These are phyloP conservation scores for Unio delphinus DNA, from an alignment of 2,888 invertebrate species.

Conservation along the genomic window DNA sequence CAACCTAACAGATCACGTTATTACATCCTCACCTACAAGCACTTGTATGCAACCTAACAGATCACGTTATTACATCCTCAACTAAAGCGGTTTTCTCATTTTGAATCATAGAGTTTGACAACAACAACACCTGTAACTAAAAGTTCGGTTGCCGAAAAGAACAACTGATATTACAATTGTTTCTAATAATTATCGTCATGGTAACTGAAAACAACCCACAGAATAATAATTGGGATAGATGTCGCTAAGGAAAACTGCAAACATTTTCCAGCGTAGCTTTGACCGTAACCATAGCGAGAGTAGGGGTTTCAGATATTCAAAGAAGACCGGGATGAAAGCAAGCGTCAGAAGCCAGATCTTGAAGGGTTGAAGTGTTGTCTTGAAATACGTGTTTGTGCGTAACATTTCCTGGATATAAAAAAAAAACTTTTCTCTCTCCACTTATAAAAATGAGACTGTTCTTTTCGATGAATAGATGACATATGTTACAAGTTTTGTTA, in stretches of 20 bases:
- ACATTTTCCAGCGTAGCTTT: constrained; percentile 33
- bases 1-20: constrained; percentile 36
- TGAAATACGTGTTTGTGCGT: constrained; percentile 59
- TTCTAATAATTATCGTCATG: constrained; percentile 53
- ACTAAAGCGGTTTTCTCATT: constrained; percentile 25
- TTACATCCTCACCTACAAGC: constrained; percentile 45
- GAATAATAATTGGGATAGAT: constrained; percentile 61
- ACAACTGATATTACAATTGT: constrained; percentile 47
- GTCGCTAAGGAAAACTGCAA: constrained; percentile 40
- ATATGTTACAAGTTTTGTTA: no score
- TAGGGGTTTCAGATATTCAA: constrained; percentile 44
- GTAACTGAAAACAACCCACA: constrained; percentile 57
- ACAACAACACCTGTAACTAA: constrained; percentile 36
- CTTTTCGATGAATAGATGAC: no score
- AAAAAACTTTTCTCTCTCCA: no score
- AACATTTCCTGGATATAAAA: constrained; percentile 24
- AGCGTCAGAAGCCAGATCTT: constrained; percentile 42
- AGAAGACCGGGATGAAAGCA: constrained; percentile 25
- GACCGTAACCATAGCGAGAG: constrained; percentile 11
- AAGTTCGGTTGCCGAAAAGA: constrained; percentile 54
- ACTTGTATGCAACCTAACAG: constrained; percentile 45
- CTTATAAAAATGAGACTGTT: no score
- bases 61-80: constrained; percentile 44
- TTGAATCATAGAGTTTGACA: constrained; percentile 40
- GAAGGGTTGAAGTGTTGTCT: constrained; percentile 40